A percentile compares a stretch with the other conserved stretches of the same genome.
Evolutionary conservation across 1,140 invertebrate species (phyloP).

Genomic region (Bombus vancouverensis): DNA sequence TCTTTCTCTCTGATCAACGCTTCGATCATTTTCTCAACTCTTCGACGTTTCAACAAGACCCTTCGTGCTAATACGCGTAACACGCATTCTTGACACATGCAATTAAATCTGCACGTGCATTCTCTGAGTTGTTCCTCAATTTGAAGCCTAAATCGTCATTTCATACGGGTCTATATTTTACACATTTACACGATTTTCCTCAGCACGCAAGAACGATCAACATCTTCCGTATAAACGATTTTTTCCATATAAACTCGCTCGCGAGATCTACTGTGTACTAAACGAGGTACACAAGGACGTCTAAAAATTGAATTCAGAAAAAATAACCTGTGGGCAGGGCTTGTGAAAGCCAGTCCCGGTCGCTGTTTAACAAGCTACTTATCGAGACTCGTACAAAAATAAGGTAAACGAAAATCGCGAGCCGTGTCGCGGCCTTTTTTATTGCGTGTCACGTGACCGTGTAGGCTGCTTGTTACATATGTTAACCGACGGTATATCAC

Average conservation of each 20-base stretch:
- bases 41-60: no score
- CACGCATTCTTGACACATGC: no score
- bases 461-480: conserved; percentile 15
- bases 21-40: no score
- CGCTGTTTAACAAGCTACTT: not conserved
- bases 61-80: no score
- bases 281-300: not conserved
- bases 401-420: conserved; percentile 33
- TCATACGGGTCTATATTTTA: not conserved
- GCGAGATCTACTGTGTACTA: not conserved
- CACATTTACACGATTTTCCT: no score
- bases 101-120: no score
- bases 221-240: no score
- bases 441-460: conserved; percentile 7
- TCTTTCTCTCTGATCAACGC: no score
- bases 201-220: not conserved
- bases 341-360: not conserved
- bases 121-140: not conserved
- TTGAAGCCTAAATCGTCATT: not conserved
- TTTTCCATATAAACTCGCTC: not conserved
- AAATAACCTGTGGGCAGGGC: not conserved
- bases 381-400: conserved; percentile 14
- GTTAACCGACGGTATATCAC: conserved; percentile 26
- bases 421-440: conserved; percentile 31
- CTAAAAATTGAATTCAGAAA: conserved; percentile 24